phyloP scores from a whole-genome alignment of 2,888 invertebrate species.

The Aphrophora alni region DNA sequence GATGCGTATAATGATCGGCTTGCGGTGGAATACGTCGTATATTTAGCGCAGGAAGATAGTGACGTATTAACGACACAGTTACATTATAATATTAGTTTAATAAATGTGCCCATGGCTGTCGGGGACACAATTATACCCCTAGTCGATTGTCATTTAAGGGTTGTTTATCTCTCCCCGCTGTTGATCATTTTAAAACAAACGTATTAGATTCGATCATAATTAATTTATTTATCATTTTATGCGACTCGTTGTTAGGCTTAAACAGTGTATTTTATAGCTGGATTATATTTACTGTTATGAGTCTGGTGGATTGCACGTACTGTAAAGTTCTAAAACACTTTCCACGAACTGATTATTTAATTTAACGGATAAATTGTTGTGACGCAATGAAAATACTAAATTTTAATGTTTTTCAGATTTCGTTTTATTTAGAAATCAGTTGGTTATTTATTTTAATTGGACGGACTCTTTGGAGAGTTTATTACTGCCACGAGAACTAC shows the following conservation, averaged over 20 bases:
- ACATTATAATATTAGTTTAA: neutral
- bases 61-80: neutral
- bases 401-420: neutral
- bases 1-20: neutral
- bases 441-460: neutral
- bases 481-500: neutral
- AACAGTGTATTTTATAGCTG: neutral
- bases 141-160: neutral
- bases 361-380: neutral
- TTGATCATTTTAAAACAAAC: conserved; percentile 3
- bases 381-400: neutral
- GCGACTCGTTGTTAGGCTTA: conserved; percentile 2
- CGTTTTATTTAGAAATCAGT: too few relatives aligned
- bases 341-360: neutral
- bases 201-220: conserved; percentile 2
- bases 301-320: too few relatives aligned
- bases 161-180: neutral
- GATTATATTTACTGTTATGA: neutral
- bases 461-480: neutral
- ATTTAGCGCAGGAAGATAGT: neutral
- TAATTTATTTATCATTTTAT: conserved; percentile 1
- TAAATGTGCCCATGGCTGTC: neutral
- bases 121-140: neutral
- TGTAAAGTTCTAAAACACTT: too few relatives aligned
- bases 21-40: conserved; percentile 4